Evolutionary conservation across 2,113 vertebrate species (phyloP).

Genomic region (Hyperoodon ampullatus): DNA sequence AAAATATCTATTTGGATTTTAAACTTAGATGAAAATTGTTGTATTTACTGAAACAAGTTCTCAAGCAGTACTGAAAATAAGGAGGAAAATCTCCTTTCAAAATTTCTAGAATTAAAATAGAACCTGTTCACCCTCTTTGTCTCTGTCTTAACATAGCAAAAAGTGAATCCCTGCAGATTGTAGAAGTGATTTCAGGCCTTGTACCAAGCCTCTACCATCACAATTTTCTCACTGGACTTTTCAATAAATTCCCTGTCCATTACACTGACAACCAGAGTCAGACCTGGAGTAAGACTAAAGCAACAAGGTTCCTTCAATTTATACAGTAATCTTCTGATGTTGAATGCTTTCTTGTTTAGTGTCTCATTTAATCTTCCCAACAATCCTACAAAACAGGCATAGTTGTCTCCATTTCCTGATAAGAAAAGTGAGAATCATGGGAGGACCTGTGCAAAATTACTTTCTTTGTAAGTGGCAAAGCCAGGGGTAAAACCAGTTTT

Average conservation of each 20-base stretch:
- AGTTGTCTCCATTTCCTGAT: neutral
- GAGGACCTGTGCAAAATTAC: neutral
- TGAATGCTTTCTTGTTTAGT: neutral
- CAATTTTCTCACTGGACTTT: neutral
- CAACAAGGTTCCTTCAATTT: neutral
- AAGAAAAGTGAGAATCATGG: neutral
- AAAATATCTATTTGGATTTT: conserved; percentile 47
- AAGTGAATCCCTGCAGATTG: neutral
- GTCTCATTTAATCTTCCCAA: neutral
- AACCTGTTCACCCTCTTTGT: neutral
- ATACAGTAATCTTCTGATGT: neutral
- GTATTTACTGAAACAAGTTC: neutral
- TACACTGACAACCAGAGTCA: neutral
- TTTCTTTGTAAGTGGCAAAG: neutral
- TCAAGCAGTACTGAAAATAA: neutral
- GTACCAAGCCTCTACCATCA: neutral
- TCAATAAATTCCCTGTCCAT: neutral
- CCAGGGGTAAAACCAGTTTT: neutral
- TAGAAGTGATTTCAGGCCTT: neutral
- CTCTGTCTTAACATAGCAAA: neutral
- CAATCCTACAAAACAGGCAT: neutral
- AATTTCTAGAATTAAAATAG: neutral
- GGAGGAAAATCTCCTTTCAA: neutral
- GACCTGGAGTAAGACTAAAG: neutral
- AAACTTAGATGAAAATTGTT: conserved; percentile 31